Evolutionary conservation across 30 jellyfish, hydroid and myxozoan genomes (phyloP).

Genomic region (Chironex yamaguchii): DNA sequence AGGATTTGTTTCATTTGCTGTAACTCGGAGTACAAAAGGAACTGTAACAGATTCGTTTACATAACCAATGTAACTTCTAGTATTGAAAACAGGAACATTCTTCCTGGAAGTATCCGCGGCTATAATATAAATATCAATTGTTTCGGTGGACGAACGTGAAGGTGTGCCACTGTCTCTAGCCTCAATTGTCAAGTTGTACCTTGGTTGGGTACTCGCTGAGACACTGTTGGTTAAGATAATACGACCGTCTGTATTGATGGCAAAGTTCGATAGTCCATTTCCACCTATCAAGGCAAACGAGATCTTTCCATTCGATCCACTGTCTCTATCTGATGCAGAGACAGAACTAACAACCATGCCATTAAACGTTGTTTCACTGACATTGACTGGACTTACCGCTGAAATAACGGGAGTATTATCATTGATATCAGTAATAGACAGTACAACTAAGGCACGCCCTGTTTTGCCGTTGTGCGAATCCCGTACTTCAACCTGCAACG

Average conservation of each 20-base stretch:
- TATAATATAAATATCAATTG: constrained; percentile 55
- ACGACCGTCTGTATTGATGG: constrained; percentile 70
- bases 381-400: constrained; percentile 5
- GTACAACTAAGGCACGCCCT: constrained; percentile 74
- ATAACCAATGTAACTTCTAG: neutral
- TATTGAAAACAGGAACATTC: neutral
- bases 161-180: neutral
- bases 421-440: constrained; percentile 76
- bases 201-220: neutral
- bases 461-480: constrained; percentile 73
- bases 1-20: constrained; percentile 56
- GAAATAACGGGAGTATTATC: constrained; percentile 81
- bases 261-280: constrained; percentile 33
- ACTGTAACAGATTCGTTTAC: neutral
- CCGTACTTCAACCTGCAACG: constrained; percentile 44
- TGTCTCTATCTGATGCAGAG: constrained; percentile 18
- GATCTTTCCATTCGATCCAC: constrained; percentile 70
- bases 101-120: constrained; percentile 56
- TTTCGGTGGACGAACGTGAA: constrained; percentile 49
- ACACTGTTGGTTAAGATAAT: constrained; percentile 42
- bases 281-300: constrained; percentile 65
- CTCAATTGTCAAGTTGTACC: neutral
- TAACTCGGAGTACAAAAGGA: constrained; percentile 15
- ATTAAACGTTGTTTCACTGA: neutral
- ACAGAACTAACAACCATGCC: neutral